These are phyloP conservation scores for Calephelis virginiensis DNA, from an alignment of 1,140 invertebrate genomes.

Conservation along the genomic window DNA sequence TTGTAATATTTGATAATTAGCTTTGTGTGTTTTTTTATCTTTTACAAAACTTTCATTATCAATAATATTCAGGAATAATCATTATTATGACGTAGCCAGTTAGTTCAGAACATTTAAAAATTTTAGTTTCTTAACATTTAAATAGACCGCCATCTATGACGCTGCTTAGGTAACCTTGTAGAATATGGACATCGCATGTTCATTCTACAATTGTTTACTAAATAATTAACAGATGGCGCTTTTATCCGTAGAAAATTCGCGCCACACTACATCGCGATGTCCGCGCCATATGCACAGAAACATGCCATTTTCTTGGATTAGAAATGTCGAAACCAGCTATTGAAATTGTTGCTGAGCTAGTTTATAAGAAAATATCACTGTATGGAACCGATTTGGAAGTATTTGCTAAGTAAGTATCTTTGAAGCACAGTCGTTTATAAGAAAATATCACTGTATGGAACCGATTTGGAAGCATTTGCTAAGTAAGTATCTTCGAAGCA, in stretches of 20 bases:
- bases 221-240: slow-evolving; percentile 33
- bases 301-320: slow-evolving; percentile 63
- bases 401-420: slow-evolving; percentile 75
- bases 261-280: slow-evolving; percentile 70
- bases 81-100: too few species aligned
- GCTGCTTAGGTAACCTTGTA: not conserved
- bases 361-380: slow-evolving; percentile 71
- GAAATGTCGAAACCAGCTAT: slow-evolving; percentile 70
- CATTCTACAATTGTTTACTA: not conserved
- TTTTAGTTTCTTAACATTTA: not conserved
- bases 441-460: slow-evolving; percentile 70
- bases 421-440: slow-evolving; percentile 45
- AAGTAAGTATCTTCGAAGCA: slow-evolving; percentile 64
- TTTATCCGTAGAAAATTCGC: slow-evolving; percentile 69
- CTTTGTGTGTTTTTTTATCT: too few species aligned
- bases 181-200: not conserved
- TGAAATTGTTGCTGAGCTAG: slow-evolving; percentile 75
- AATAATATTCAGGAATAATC: too few species aligned
- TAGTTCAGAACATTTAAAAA: too few species aligned
- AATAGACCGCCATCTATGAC: slow-evolving; percentile 8
- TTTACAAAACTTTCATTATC: too few species aligned
- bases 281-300: slow-evolving; percentile 67
- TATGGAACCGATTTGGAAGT: slow-evolving; percentile 78
- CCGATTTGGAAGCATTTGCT: slow-evolving; percentile 79
- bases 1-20: not conserved